Evolutionary conservation across 2,113 vertebrate genomes (phyloP), one percentile per base, ranked within the genome.

Genomic region (Brienomyrus brachyistius): DNA sequence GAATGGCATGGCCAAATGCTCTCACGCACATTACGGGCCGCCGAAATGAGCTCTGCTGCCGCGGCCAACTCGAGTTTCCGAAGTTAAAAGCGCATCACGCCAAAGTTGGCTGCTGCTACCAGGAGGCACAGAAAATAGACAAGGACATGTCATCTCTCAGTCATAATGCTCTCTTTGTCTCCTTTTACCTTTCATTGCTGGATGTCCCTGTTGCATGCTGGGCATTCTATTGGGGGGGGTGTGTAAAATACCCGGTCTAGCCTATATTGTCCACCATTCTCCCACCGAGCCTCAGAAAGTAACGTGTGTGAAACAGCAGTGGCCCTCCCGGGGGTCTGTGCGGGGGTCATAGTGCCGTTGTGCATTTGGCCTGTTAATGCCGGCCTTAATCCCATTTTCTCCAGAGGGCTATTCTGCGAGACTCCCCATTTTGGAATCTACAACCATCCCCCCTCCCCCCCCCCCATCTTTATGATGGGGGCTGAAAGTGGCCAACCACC

Each of bases 1-100:
- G 52, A 83, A 90, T 90, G 80, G 56, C 90, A 89, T 13, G n/a
- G 82, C 80, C 88, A 66, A 89, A 56, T 90, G 90, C 88, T 86
- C 56, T 88, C 56, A 27, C 85, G 90, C 74, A 86, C 90, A 87
- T 77, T 87, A 77, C 45, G 70, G 85, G 31, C 85, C 47, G 27
- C 11, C 85, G 9, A 77, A 74, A 90, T 35, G 85, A 27, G 59
- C 48, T 56, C 43, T 56, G 85, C 62, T 43, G 66, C 48, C 52
- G 77, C 43, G 43, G 66, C 35, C 89, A 54, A 88, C 45, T 86
- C 82, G 43, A 40, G 47, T 90, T 90, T 70, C 88, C 66, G 88
- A 54, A 50, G 43, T 27, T 52, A 54, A 86, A 86, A 88, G 23
- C 17, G 23, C 82, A 84, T 90, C 70, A 74, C 59, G n/a, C 59